Evolutionary conservation across 37 sponge, comb jelly and placozoan genomes (phyloP).

Genomic region (Hormiphora californensis): DNA sequence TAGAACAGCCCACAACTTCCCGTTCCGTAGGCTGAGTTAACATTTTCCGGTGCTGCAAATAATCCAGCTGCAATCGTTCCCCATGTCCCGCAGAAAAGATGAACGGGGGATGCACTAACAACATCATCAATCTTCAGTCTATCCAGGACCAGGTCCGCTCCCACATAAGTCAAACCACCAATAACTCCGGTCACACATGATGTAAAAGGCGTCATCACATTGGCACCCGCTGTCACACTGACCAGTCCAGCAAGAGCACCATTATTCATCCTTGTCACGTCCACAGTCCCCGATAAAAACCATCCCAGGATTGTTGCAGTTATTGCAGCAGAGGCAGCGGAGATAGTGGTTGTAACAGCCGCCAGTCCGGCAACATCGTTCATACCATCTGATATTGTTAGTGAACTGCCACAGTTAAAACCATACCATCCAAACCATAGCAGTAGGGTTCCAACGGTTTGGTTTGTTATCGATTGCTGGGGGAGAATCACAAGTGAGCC

Average conservation of each 20-base stretch:
- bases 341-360: background rate
- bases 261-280: background rate
- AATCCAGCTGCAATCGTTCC: background rate
- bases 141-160: background rate
- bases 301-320: background rate
- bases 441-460: background rate
- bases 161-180: background rate
- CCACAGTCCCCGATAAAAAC: background rate
- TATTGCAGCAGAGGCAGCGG: background rate
- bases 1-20: background rate
- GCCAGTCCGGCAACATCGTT: background rate
- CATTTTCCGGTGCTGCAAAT: background rate
- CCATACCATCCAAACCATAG: background rate
- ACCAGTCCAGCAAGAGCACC: background rate
- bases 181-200: background rate
- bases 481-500: background rate
- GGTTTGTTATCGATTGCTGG: background rate
- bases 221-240: background rate
- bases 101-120: background rate
- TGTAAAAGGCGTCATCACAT: background rate
- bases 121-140: background rate
- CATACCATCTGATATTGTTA: background rate
- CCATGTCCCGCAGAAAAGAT: background rate
- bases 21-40: background rate
- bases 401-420: background rate